Evolutionary conservation across 2,888 invertebrate species (phyloP), one percentile per base, ranked within the genome.

Genomic region (Teleiodes luculella): DNA sequence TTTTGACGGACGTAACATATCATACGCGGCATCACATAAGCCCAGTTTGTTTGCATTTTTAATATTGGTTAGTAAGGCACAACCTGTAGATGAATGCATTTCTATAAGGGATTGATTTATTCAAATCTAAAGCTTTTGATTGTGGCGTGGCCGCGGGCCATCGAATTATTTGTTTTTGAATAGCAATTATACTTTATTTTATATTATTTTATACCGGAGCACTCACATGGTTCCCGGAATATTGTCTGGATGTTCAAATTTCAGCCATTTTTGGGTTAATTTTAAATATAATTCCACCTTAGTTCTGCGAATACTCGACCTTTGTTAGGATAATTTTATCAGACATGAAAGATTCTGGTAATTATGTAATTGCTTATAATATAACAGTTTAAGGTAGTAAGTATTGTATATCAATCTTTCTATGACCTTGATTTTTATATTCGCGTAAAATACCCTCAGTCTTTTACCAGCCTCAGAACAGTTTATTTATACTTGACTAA

Each of bases 141-240:
- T 76, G 82, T 84, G 78, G 75, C 72, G 73, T 72, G 68, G 86
- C 86, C 83, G 80, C 78, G 71, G 86, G 82, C 79, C 62, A 64
- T 66, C 65, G 78, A 82, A 82, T 83, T 87, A 88, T 89, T 89
- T 89, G 88, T 86, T 88, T 88, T 87, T 85, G 82, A 83, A 85
- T 85, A 74, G 86, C 86, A 88, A 89, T 89, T 89, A 89, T 88
- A 89, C 86, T 88, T 87, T 87, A 87, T 87, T 89, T 86, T 85
- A 88, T 78, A 72, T 43, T 43, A 43, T 43, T 43, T 43, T 43
- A 43, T 43, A 82, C 75, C 71, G 74, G 73, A 72, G 67, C 61
- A 60, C 70, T 83, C 78, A 80, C 83, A 86, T 86, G 71, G 78
- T 89, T 88, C 88, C 78, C 73, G 79, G 88, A 89, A 89, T 74